These are phyloP conservation scores for Mythimna lalbum DNA, from an alignment of 2,888 invertebrate genomes.

Conservation along the genomic window DNA sequence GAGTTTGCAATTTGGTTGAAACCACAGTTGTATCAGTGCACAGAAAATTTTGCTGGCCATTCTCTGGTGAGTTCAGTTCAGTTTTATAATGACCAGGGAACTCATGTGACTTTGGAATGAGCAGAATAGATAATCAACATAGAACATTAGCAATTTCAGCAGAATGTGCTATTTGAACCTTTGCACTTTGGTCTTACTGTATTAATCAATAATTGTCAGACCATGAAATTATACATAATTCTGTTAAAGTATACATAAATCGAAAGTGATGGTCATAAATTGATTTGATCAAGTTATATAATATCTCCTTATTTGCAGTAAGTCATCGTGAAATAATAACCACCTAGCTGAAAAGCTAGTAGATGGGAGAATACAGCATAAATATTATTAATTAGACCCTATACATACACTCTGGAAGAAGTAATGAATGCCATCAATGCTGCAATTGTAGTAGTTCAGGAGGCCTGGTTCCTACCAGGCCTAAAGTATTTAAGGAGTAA, in stretches of 20 bases:
- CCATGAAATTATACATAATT: slow-evolving; percentile 17
- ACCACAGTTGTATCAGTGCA: too few species aligned
- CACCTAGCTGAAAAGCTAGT: background rate
- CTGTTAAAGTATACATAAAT: background rate
- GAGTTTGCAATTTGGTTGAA: too few species aligned
- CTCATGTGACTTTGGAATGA: background rate
- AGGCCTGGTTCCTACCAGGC: too few species aligned
- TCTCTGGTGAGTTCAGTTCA: too few species aligned
- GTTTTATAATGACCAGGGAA: background rate
- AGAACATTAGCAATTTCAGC: background rate
- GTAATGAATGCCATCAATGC: too few species aligned
- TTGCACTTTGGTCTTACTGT: slow-evolving; percentile 2
- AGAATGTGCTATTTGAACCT: background rate
- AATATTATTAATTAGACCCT: background rate
- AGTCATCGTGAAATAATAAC: background rate
- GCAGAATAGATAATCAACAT: background rate
- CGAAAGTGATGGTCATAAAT: background rate
- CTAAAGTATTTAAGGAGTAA: too few species aligned
- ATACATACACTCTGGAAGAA: too few species aligned
- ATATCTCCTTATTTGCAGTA: background rate
- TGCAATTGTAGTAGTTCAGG: too few species aligned
- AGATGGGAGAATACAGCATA: background rate
- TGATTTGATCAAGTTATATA: background rate
- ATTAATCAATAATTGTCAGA: slow-evolving; percentile 16
- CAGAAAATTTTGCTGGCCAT: too few species aligned